Evolutionary conservation across 2,888 invertebrate species (phyloP).

Genomic region (Pterostichus niger): DNA sequence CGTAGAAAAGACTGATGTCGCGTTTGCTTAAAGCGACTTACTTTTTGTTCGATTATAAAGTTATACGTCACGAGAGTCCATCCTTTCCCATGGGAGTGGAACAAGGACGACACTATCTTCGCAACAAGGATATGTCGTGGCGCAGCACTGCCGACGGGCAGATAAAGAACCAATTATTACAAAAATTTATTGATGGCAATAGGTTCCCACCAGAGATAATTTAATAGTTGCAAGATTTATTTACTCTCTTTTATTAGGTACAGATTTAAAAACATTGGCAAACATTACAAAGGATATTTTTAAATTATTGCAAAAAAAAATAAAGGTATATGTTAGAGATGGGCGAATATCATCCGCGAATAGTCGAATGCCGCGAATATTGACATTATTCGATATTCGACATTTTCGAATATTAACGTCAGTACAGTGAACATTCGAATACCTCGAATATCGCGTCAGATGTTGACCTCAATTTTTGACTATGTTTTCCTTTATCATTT

Average conservation of each 20-base stretch:
- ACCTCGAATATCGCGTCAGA: too few species aligned
- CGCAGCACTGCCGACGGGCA: constrained; percentile 28
- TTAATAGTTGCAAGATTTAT: constrained; percentile 34
- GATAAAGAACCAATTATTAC: constrained; percentile 53
- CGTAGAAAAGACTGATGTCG: constrained; percentile 41
- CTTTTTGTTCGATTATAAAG: constrained; percentile 55
- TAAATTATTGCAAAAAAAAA: too few species aligned
- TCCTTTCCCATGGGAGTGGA: constrained; percentile 2
- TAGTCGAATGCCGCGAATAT: too few species aligned
- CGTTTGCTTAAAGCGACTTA: constrained; percentile 51
- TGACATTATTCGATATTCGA: too few species aligned
- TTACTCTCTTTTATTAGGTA: neutral
- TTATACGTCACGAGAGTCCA: constrained; percentile 43
- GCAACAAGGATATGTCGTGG: neutral
- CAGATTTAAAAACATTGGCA: neutral
- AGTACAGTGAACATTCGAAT: too few species aligned
- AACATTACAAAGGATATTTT: too few species aligned
- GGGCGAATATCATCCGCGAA: too few species aligned
- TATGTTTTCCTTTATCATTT: too few species aligned
- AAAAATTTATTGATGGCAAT: constrained; percentile 52
- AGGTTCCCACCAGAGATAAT: constrained; percentile 22
- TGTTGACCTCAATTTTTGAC: too few species aligned
- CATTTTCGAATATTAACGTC: too few species aligned
- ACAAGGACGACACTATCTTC: constrained; percentile 18
- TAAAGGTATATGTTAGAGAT: too few species aligned